phyloP scores from a whole-genome alignment of 2,888 invertebrate species.

The Creontiades dilutus region DNA sequence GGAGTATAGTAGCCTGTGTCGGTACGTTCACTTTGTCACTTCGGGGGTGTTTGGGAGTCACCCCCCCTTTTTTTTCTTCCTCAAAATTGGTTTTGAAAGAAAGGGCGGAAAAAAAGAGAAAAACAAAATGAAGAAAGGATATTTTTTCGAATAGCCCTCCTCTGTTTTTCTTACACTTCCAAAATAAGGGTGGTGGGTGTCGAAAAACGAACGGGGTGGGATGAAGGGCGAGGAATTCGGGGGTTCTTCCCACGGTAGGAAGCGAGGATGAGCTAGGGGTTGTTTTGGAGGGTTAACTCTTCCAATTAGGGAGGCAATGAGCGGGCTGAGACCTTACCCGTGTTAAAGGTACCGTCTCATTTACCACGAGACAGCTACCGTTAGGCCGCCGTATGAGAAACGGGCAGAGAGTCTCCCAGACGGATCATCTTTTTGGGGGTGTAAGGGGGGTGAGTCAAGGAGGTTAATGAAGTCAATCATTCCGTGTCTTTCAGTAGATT shows the following conservation, averaged over 20 bases:
- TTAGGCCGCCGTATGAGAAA: background rate
- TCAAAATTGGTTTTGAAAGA: slow-evolving; percentile 28
- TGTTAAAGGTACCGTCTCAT: slow-evolving; percentile 36
- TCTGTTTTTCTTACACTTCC: slow-evolving; percentile 39
- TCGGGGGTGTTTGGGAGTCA: slow-evolving; percentile 10
- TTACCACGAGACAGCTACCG: slow-evolving; percentile 21
- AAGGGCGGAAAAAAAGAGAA: background rate
- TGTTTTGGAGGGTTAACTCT: slow-evolving; percentile 39
- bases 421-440: background rate
- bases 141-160: slow-evolving; percentile 18
- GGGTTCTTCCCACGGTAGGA: slow-evolving; percentile 27
- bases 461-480: too few species aligned
- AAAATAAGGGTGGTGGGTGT: slow-evolving; percentile 22
- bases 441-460: too few species aligned
- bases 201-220: background rate
- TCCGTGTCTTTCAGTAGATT: too few species aligned
- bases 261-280: slow-evolving; percentile 23
- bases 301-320: slow-evolving; percentile 35
- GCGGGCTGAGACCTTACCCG: slow-evolving; percentile 16
- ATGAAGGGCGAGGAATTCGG: background rate
- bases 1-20: slow-evolving; percentile 26
- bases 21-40: slow-evolving; percentile 42
- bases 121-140: slow-evolving; percentile 2
- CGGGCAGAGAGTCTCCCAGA: background rate
- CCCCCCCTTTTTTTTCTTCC: background rate